These are phyloP conservation scores for Pseudolaguvia tuberculata DNA, from an alignment of 2,113 vertebrate genomes.

Conservation along the genomic window DNA sequence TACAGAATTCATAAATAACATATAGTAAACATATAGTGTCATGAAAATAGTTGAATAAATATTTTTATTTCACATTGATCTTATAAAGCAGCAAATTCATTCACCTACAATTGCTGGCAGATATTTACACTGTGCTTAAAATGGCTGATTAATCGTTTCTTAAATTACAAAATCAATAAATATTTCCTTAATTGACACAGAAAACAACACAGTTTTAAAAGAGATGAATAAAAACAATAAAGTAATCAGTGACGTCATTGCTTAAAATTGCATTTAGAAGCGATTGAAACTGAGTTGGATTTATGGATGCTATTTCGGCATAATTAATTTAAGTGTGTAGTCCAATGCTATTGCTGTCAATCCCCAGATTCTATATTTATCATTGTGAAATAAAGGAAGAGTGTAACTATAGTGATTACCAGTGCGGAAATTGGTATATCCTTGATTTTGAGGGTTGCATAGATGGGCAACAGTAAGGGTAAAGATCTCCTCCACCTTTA, in stretches of 20 bases:
- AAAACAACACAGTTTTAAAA: background rate
- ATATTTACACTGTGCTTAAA: background rate
- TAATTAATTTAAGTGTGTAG: constrained; percentile 70
- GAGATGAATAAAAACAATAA: no score
- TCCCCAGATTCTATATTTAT: constrained; percentile 85
- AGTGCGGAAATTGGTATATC: constrained; percentile 82
- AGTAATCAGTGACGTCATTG: background rate
- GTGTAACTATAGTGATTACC: constrained; percentile 74
- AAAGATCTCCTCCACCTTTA: constrained; percentile 85
- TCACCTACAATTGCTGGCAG: background rate
- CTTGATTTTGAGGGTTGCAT: constrained; percentile 71
- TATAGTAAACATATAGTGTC: no score
- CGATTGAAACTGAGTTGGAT: background rate
- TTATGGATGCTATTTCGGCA: constrained; percentile 41
- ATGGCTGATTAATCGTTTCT: background rate
- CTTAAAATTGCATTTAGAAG: background rate
- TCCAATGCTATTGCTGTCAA: constrained; percentile 79
- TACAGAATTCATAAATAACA: no score
- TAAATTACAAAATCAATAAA: background rate
- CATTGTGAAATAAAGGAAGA: constrained; percentile 78
- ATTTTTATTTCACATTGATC: background rate
- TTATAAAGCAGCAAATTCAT: background rate
- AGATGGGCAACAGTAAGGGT: constrained; percentile 77
- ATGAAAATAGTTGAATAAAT: background rate
- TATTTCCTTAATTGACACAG: background rate